These are phyloP conservation scores for Drosophila lacertosa DNA, from an alignment of 1,140 invertebrate species.

Conservation along the genomic window DNA sequence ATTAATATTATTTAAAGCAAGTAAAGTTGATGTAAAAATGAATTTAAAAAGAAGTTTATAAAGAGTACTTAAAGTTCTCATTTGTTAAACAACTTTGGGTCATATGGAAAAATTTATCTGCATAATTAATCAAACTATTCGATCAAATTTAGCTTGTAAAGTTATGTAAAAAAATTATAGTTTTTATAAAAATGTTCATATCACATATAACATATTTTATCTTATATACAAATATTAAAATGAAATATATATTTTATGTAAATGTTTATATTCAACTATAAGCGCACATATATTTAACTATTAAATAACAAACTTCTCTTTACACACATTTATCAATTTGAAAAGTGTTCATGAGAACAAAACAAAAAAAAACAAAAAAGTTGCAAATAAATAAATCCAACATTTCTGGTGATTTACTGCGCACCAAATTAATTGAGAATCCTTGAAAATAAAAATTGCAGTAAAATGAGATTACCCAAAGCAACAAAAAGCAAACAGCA, in stretches of 20 bases:
- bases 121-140: background rate
- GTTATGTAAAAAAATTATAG: no score
- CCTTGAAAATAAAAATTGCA: constrained; percentile 26
- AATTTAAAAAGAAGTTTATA: no score
- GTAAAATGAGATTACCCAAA: constrained; percentile 29
- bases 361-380: background rate
- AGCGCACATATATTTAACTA: constrained; percentile 1
- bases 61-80: no score
- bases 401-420: constrained; percentile 56
- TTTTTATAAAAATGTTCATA: no score
- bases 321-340: constrained; percentile 18
- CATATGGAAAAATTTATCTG: background rate
- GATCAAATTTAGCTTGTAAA: background rate
- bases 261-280: background rate
- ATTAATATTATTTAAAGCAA: background rate
- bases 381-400: constrained; percentile 20
- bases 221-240: background rate
- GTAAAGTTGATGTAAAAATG: no score
- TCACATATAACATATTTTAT: no score
- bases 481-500: constrained; percentile 16
- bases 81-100: no score
- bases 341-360: constrained; percentile 16
- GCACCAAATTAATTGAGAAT: constrained; percentile 59
- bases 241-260: background rate
- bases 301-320: constrained; percentile 11